phyloP scores from a whole-genome alignment of 2,113 vertebrate species.

The Scophthalmus maximus region DNA sequence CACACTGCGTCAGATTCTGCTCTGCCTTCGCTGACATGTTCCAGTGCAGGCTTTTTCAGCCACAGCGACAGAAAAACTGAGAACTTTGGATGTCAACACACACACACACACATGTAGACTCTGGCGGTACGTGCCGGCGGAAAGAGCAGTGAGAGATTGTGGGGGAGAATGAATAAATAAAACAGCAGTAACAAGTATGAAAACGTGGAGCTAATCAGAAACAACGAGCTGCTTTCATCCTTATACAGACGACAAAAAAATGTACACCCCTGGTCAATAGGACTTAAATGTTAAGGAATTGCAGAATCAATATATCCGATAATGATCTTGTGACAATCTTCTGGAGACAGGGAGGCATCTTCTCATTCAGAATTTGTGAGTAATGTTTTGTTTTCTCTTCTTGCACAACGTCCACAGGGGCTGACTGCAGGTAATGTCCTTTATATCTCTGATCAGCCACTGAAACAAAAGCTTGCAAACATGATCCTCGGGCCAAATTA shows the following conservation, averaged over 20 bases:
- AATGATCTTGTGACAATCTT: too few species aligned
- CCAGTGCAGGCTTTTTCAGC: background rate
- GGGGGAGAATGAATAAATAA: too few species aligned
- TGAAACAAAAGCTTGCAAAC: background rate
- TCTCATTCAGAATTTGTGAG: background rate
- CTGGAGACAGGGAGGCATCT: background rate
- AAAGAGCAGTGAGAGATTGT: background rate
- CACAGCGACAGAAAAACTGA: background rate
- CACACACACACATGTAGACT: background rate
- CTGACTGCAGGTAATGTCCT: background rate
- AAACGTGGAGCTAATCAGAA: background rate
- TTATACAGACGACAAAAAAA: background rate
- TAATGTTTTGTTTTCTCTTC: background rate
- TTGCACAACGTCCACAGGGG: background rate
- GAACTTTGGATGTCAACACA: background rate
- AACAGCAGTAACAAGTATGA: background rate
- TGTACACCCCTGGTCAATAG: too few species aligned
- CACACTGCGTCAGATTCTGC: slow-evolving; percentile 19
- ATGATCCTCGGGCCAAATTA: background rate
- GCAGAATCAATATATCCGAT: background rate
- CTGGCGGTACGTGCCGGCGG: background rate
- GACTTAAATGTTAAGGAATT: background rate
- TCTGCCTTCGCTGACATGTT: slow-evolving; percentile 13
- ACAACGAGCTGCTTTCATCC: background rate
- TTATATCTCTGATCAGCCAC: too few species aligned